phyloP scores from a whole-genome alignment of 2,797 vertebrate species.

The Pangasius mekongensis region DNA sequence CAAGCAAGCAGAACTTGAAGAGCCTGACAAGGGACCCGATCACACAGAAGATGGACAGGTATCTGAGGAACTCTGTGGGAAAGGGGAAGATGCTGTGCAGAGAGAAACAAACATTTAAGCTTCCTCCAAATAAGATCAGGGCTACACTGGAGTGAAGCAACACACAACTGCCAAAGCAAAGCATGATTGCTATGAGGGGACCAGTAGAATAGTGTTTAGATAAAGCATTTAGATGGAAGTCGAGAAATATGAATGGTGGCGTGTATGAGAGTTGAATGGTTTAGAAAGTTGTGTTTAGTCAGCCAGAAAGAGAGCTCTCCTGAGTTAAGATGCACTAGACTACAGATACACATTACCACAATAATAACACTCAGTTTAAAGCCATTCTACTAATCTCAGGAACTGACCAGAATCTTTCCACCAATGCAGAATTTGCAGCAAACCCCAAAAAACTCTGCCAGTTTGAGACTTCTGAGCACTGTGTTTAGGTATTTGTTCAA shows the following conservation, averaged over 20 bases:
- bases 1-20: constrained; percentile 71
- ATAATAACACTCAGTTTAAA: background rate
- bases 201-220: background rate
- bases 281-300: background rate
- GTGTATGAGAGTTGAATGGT: background rate
- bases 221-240: background rate
- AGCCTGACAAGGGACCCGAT: constrained; percentile 57
- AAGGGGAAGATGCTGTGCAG: constrained; percentile 75
- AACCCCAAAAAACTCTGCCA: background rate
- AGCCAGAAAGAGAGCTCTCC: background rate
- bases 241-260: background rate
- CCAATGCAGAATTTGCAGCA: background rate
- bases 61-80: constrained; percentile 65
- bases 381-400: constrained; percentile 30
- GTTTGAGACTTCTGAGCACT: constrained; percentile 5
- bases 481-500: background rate
- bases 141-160: constrained; percentile 7
- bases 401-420: constrained; percentile 7
- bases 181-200: background rate
- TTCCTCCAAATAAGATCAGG: constrained; percentile 7
- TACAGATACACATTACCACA: background rate
- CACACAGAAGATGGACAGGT: constrained; percentile 41
- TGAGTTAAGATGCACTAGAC: background rate
- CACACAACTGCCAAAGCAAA: constrained; percentile 46
- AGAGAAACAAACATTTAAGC: constrained; percentile 92